Base-by-base conservation (phyloP, 2,888 invertebrate species). In the Gandaritis pyraliata region DNA sequence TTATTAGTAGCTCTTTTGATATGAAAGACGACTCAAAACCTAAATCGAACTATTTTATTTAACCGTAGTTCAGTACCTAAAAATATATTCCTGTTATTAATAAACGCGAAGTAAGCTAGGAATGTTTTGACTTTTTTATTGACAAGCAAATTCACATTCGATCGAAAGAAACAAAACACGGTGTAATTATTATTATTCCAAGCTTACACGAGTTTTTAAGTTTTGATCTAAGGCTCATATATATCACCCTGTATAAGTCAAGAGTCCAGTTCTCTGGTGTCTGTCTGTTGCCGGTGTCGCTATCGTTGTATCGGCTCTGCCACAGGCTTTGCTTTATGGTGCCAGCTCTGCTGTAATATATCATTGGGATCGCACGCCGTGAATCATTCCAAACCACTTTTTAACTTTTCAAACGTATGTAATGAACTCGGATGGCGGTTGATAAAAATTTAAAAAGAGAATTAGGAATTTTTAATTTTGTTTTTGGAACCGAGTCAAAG, bases 291-390 rank as follows among this genome's bases (percentile, higher is more conserved):
- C 83, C 81, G 86, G 87, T 90, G 91, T 91, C 90, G 88, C 91
- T 92, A 92, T 92, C 91, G 88, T 87, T 90, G 91, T 91, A 92
- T 91, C 91, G 90, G 85, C 81, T 81, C 81, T 88, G 90, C 90
- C 89, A 90, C 84, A 82, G 86, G 87, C 87, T 90, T 90, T 91
- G 90, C 88, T 92, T 92, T 92, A 92, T 92, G 90, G 90, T 90
- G 88, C 89, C 91, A 90, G 90, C 85, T 83, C 78, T 78, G 83
- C 86, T 88, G 90, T 90, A 91, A 91, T 92, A 92, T 91, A 87
- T 92, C 92, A 91, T 88, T 86, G 82, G 86, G 87, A 90, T 90
- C 89, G 89, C 90, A 90, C 89, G 88, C 90, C 89, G 89, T 92
- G 90, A 90, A 88, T 92, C 88, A 92, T 90, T 87, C 84, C 80